A percentile compares a stretch with the other conserved stretches of the same genome.
phyloP scores from a whole-genome alignment of 2,888 invertebrate species.

The Leptodirus hochenwartii region DNA sequence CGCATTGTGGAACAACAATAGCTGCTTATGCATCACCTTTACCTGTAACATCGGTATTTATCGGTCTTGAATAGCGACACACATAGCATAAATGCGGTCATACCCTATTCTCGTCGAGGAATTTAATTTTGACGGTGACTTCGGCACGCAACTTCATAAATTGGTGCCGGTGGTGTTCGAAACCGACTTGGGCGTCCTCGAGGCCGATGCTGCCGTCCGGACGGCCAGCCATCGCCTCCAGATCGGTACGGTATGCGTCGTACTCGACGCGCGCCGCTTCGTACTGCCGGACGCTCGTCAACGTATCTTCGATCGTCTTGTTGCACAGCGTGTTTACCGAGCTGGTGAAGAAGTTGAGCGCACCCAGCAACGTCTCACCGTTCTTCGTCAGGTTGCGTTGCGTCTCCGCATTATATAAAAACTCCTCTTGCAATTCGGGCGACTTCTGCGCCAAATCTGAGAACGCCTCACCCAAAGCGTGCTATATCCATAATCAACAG shows the following conservation, averaged over 20 bases:
- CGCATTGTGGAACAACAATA: conserved; percentile 89
- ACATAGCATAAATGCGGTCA: too few relatives aligned
- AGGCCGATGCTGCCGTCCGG: conserved; percentile 40
- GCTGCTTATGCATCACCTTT: conserved; percentile 97
- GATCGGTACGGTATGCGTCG: conserved; percentile 92
- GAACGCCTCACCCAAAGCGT: conserved; percentile 82
- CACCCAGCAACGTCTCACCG: conserved; percentile 80
- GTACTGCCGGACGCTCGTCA: conserved; percentile 57
- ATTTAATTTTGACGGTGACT: conserved; percentile 87
- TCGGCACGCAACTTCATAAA: conserved; percentile 89
- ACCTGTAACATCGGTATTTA: conserved; percentile 41
- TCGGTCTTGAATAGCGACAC: conserved; percentile 5
- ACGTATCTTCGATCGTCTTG: conserved; percentile 94
- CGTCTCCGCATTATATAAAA: conserved; percentile 89
- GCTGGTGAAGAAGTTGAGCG: conserved; percentile 91
- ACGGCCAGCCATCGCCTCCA: conserved; percentile 61
- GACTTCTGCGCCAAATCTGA: conserved; percentile 91
- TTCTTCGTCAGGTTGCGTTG: conserved; percentile 85
- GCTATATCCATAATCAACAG: conserved; percentile 30
- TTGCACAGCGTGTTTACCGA: conserved; percentile 90
- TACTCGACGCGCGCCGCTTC: conserved; percentile 78
- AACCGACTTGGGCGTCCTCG: conserved; percentile 66
- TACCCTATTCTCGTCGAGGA: conserved; percentile 94
- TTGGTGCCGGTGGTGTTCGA: conserved; percentile 68
- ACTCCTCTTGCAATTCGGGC: conserved; percentile 87